A percentile compares a stretch with the other conserved stretches of the same genome.
These are phyloP conservation scores for Chouioia cunea DNA, from an alignment of 2,888 invertebrate genomes.

Conservation along the genomic window DNA sequence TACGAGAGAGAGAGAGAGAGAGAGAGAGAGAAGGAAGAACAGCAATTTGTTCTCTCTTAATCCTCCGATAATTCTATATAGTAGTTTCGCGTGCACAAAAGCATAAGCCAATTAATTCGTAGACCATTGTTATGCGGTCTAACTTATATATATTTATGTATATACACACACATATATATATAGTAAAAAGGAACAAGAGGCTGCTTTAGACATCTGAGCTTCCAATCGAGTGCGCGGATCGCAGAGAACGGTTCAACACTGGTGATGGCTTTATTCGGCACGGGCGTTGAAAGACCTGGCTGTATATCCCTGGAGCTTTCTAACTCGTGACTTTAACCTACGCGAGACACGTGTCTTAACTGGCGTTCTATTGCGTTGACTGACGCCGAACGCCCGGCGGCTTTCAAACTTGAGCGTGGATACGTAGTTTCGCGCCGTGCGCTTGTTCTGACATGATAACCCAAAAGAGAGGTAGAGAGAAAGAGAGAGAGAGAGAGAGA, in stretches of 20 bases:
- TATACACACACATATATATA: not conserved
- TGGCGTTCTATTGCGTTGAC: not conserved
- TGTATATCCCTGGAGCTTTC: no score
- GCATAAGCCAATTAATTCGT: constrained; percentile 41
- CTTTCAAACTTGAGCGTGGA: constrained; percentile 25
- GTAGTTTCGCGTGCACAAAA: constrained; percentile 28
- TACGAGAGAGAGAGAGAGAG: not conserved
- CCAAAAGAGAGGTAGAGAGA: no score
- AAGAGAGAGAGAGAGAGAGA: no score
- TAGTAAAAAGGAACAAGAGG: not conserved
- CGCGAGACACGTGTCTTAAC: constrained; percentile 20
- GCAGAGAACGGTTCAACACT: not conserved
- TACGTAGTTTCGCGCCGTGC: not conserved
- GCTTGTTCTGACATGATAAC: not conserved
- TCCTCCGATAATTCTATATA: not conserved
- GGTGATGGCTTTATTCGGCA: constrained; percentile 27
- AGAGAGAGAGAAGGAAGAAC: constrained; percentile 1
- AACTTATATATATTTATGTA: no score
- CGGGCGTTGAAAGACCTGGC: constrained; percentile 2
- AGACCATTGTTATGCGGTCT: constrained; percentile 39
- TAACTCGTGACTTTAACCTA: not conserved
- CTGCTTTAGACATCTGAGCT: constrained; percentile 37
- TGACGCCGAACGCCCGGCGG: constrained; percentile 5
- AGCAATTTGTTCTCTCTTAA: constrained; percentile 21
- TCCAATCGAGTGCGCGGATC: constrained; percentile 27